Base-by-base conservation (phyloP, 2,797 vertebrate genomes). In the Huso huso region DNA sequence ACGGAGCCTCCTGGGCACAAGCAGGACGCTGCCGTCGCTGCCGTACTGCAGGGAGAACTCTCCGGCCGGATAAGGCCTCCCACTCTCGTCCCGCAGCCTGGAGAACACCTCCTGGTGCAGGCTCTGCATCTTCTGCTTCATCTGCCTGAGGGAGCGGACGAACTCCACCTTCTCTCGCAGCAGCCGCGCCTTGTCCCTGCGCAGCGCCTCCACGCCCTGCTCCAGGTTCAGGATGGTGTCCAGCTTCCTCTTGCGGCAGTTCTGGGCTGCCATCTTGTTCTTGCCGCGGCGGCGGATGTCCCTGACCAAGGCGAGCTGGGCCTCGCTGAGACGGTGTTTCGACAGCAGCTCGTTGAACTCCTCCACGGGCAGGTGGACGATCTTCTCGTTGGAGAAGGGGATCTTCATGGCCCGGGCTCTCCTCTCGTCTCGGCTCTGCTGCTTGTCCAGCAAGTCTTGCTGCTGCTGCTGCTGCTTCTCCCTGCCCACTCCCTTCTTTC, bases 251-350 rank as follows among this genome's bases (percentile, higher is more conserved):
- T 98, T 98, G 71, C 96, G 94, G 86, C 97, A 99, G 88, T 99
- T 99, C 83, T 99, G 97, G 0, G 97, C 97, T 0, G 97, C 97
- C 95, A 99, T 95, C 87, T 99, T 99, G 88, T 99, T 99, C 81
- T 99, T 99, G 69, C 97, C 97, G 0, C 97, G 89, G 65, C 97
- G 77, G 68, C 97, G 88, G 81, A 99, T 99, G 84, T 99, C 97
- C 0, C 97, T 93, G 77, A 99, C 93, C 53, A 99, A 92, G 65
- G 95, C 92, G 0, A 99, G 90, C 85, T 99, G 97, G 1, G 90
- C 89, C 75, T 99, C 97, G 0, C 92, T 99, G 68, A 99, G 89
- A 78, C 95, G 96, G 83, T 98, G 92, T 76, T 98, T 98, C 81
- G 96, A 93, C 1, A 99, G 85, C 2, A 99, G 94, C 84, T 99